A percentile compares a stretch with the other conserved stretches of the same genome.
Evolutionary conservation across 2,888 invertebrate species (phyloP).

Genomic region (Cantharis nigra): DNA sequence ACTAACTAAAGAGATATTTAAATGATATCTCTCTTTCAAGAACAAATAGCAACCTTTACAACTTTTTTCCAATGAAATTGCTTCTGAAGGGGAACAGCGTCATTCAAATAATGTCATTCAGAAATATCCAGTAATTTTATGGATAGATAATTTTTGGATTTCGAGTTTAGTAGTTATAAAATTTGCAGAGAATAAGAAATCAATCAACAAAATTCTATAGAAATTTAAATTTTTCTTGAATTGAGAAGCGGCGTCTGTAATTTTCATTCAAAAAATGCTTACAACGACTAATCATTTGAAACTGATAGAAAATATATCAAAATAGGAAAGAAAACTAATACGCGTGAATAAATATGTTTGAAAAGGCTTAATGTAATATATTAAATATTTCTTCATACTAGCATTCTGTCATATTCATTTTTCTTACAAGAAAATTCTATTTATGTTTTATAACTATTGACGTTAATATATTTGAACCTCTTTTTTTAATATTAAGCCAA

Average conservation of each 20-base stretch:
- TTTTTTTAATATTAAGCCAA: neutral
- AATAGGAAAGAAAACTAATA: neutral
- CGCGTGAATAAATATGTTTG: neutral
- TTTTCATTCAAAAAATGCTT: neutral
- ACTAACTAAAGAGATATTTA: neutral
- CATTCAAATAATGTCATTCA: neutral
- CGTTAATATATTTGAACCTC: neutral
- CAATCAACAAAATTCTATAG: neutral
- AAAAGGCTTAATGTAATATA: neutral
- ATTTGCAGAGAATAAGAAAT: neutral
- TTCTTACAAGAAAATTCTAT: neutral
- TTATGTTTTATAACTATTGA: neutral
- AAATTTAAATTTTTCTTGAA: neutral
- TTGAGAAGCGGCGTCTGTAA: neutral
- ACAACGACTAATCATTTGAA: neutral
- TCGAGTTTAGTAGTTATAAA: neutral
- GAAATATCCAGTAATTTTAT: neutral
- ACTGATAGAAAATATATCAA: neutral
- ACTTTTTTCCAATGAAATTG: neutral
- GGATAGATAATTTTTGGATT: neutral
- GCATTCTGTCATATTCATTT: neutral
- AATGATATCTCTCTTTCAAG: neutral
- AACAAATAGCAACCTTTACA: neutral
- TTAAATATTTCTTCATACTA: neutral
- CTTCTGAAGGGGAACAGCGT: neutral